phyloP scores from a whole-genome alignment of 2,113 vertebrate genomes.

The Eublepharis macularius region DNA sequence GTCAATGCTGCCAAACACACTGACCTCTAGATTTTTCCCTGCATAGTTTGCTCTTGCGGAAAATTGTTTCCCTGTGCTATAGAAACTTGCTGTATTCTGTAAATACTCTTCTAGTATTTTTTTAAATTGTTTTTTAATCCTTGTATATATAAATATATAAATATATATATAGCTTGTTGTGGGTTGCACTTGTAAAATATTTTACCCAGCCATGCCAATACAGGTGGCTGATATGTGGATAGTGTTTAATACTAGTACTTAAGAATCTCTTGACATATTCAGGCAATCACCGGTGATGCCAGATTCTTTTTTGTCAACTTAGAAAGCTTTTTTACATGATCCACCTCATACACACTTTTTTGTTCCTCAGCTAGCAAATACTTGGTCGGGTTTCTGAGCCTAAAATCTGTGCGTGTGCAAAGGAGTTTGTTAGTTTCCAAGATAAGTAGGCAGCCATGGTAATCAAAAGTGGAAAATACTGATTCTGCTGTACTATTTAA shows the following conservation, averaged over 20 bases:
- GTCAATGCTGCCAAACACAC: conserved; percentile 67
- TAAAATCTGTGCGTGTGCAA: conserved; percentile 47
- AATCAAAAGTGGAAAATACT: conserved; percentile 59
- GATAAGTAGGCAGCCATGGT: conserved; percentile 64
- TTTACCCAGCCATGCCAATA: conserved; percentile 76
- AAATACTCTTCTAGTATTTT: conserved; percentile 70
- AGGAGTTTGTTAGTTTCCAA: conserved; percentile 51
- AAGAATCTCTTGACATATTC: conserved; percentile 73
- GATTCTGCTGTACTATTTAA: conserved; percentile 63
- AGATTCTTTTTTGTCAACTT: conserved; percentile 67
- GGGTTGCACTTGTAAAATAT: conserved; percentile 78
- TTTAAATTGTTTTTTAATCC: conserved; percentile 65
- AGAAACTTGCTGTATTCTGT: conserved; percentile 63
- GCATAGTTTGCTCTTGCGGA: conserved; percentile 57
- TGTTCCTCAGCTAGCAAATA: conserved; percentile 61
- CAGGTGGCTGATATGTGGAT: conserved; percentile 78
- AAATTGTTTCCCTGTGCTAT: conserved; percentile 65
- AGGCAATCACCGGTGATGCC: conserved; percentile 69
- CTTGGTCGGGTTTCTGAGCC: conserved; percentile 64
- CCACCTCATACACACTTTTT: conserved; percentile 16
- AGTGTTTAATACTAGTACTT: conserved; percentile 81
- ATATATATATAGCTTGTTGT: conserved; percentile 67
- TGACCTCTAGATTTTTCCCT: conserved; percentile 59
- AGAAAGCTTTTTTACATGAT: conserved; percentile 57
- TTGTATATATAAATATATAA: conserved; percentile 73